Evolutionary conservation across 2,113 vertebrate species (phyloP).

Genomic region (Pampusana beccarii): DNA sequence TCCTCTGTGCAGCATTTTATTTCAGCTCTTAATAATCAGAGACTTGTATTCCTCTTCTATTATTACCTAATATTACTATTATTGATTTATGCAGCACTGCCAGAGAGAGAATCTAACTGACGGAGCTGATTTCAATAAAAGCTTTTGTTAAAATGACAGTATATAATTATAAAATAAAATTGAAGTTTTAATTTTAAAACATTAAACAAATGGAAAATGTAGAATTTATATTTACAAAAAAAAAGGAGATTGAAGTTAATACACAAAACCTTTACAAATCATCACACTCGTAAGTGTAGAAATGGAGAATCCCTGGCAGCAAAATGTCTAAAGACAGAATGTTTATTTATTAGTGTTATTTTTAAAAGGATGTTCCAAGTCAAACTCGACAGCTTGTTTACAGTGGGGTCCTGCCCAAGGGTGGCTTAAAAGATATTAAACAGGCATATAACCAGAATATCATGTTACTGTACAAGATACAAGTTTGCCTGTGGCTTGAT

Average conservation of each 20-base stretch:
- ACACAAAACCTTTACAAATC: neutral
- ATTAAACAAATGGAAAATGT: neutral
- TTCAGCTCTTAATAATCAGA: neutral
- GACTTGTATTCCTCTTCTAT: neutral
- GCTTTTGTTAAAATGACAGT: neutral
- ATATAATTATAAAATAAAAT: conserved; percentile 20
- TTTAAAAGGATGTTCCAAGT: conserved; percentile 65
- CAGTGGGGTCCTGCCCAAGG: conserved; percentile 57
- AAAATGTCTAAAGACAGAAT: conserved; percentile 57
- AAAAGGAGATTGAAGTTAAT: neutral
- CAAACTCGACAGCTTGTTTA: conserved; percentile 64
- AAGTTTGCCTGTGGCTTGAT: conserved; percentile 27
- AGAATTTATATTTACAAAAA: neutral
- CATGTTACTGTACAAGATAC: conserved; percentile 18
- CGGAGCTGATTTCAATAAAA: neutral
- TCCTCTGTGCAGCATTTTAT: neutral
- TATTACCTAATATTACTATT: conserved; percentile 13
- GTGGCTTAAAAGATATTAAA: conserved; percentile 63
- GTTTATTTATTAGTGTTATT: conserved; percentile 67
- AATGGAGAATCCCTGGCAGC: conserved; percentile 47
- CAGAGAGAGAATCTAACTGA: neutral
- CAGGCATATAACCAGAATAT: conserved; percentile 50
- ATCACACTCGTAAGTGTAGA: conserved; percentile 12
- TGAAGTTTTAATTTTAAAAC: conserved; percentile 8
- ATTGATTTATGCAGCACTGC: neutral